These are phyloP conservation scores for Drosophila nr. fundita DNA, from an alignment of 2,888 invertebrate species.

Conservation along the genomic window DNA sequence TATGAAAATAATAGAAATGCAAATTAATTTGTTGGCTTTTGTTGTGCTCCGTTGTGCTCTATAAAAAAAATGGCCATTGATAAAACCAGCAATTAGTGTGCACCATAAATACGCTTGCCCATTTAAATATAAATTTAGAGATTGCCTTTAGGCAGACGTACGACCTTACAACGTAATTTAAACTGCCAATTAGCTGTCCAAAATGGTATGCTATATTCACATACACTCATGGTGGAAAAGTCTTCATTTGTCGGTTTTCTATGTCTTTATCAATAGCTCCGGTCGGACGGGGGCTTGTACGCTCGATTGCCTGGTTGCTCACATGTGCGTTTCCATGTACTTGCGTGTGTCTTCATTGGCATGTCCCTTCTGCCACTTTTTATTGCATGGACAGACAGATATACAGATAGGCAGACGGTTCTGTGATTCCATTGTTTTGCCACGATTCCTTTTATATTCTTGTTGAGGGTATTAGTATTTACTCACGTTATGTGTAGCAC, in stretches of 20 bases:
- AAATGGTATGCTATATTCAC: conserved; percentile 48
- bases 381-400: conserved; percentile 41
- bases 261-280: conserved; percentile 59
- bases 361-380: conserved; percentile 39
- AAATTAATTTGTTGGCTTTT: conserved; percentile 69
- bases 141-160: conserved; percentile 20
- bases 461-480: conserved; percentile 2
- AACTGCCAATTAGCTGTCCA: conserved; percentile 69
- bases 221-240: conserved; percentile 27
- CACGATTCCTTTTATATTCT: conserved; percentile 9
- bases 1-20: conserved; percentile 80
- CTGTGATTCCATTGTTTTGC: conserved; percentile 41
- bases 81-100: conserved; percentile 72
- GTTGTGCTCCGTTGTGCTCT: conserved; percentile 18
- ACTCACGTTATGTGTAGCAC: neutral
- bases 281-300: conserved; percentile 33
- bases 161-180: conserved; percentile 52
- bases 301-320: conserved; percentile 53
- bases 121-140: conserved; percentile 41
- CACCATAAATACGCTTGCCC: conserved; percentile 12
- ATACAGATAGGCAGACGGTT: conserved; percentile 20
- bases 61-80: conserved; percentile 59
- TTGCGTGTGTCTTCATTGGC: conserved; percentile 28
- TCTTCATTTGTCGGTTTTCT: conserved; percentile 64
- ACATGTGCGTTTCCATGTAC: conserved; percentile 9